These are phyloP conservation scores for Tiaroga cobitis DNA, from an alignment of 2,797 vertebrate species.

Conservation along the genomic window DNA sequence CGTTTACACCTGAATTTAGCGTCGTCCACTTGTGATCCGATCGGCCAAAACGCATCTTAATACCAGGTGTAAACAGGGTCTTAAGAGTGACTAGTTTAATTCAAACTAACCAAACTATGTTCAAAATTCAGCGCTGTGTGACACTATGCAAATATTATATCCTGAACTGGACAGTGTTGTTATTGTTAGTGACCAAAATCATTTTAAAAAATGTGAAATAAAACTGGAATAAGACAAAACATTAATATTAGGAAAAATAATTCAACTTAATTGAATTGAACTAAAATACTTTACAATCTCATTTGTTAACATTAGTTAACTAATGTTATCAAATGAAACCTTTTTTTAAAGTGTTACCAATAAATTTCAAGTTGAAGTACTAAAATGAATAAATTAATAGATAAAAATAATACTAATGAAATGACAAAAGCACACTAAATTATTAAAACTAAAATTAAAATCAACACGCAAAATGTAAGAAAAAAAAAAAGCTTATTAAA, in stretches of 20 bases:
- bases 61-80: no score
- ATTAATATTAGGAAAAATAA: neutral
- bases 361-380: neutral
- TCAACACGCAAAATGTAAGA: neutral
- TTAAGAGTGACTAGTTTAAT: neutral
- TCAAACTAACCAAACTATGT: neutral
- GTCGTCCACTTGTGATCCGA: neutral
- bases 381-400: neutral
- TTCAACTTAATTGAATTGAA: neutral
- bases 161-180: neutral
- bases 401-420: neutral
- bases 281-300: no score
- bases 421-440: neutral
- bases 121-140: neutral
- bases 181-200: neutral
- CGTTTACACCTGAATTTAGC: neutral
- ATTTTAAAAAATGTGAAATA: neutral
- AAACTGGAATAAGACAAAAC: neutral
- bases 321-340: neutral
- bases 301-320: no score
- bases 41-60: no score
- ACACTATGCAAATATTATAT: neutral
- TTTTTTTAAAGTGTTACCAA: neutral
- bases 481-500: rapidly evolving
- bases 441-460: neutral